Percentiles rank a stretch among this genome's conserved stretches.
phyloP scores from a whole-genome alignment of 2,797 vertebrate species.

The Pempheris klunzingeri region DNA sequence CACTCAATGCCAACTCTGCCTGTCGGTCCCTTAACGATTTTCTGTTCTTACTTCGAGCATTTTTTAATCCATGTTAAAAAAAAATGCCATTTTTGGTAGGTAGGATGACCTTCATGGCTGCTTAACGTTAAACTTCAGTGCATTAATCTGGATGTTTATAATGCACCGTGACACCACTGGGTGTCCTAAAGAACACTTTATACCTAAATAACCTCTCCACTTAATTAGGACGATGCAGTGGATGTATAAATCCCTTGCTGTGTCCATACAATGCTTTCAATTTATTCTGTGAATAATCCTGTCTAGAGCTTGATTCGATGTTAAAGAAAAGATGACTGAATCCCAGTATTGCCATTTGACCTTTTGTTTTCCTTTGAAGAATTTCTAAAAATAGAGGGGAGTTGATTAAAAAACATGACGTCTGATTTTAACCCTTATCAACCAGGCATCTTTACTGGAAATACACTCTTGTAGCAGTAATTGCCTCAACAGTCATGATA shows the following conservation, averaged over 20 bases:
- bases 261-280: conserved; percentile 32
- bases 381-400: conserved; percentile 18
- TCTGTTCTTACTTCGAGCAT: conserved; percentile 1
- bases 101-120: conserved; percentile 32
- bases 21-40: background rate
- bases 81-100: conserved; percentile 9
- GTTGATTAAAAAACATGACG: conserved; percentile 29
- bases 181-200: conserved; percentile 24
- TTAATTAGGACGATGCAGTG: conserved; percentile 23
- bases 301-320: conserved; percentile 37
- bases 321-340: conserved; percentile 39
- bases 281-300: conserved; percentile 62
- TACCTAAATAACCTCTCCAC: conserved; percentile 43
- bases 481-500: background rate
- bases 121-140: conserved; percentile 30
- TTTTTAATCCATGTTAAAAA: background rate
- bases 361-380: conserved; percentile 5
- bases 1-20: conserved; percentile 19
- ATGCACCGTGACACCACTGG: conserved; percentile 1
- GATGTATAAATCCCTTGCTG: conserved; percentile 39
- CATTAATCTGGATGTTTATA: conserved; percentile 39
- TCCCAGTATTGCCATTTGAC: conserved; percentile 17
- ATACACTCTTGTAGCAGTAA: background rate
- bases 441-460: background rate
- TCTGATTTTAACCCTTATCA: conserved; percentile 10